Evolutionary conservation across 2,797 vertebrate genomes (phyloP).

Genomic region (Chelidonichthys spinosus): DNA sequence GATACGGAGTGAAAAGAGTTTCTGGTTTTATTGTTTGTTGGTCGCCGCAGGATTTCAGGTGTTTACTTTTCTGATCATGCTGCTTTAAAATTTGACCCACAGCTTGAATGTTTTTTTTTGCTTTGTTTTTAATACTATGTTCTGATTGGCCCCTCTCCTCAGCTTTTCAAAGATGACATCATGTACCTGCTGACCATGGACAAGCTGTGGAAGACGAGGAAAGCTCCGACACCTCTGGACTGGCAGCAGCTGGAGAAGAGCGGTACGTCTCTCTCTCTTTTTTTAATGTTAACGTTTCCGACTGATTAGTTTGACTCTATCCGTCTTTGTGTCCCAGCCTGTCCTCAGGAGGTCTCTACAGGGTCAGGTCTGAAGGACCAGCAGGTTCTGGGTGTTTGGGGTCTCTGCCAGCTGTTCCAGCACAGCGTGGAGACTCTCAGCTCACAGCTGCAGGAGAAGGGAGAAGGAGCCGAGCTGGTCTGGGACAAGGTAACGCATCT

Average conservation of each 20-base stretch:
- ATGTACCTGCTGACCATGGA: conserved; percentile 98
- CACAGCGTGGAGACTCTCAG: conserved; percentile 92
- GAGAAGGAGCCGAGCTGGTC: conserved; percentile 91
- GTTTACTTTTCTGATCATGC: background rate
- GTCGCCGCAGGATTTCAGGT: no score
- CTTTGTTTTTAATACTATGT: background rate
- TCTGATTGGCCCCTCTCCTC: conserved; percentile 32
- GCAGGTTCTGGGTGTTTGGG: conserved; percentile 91
- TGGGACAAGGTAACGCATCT: conserved; percentile 93
- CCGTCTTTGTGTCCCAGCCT: conserved; percentile 53
- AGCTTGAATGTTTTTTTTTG: background rate
- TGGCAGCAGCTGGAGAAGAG: conserved; percentile 91
- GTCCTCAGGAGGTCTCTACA: conserved; percentile 83
- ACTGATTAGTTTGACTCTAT: conserved; percentile 4
- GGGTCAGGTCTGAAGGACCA: conserved; percentile 91
- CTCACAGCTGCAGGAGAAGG: conserved; percentile 89
- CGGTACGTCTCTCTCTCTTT: conserved; percentile 78
- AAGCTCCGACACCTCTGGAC: conserved; percentile 93
- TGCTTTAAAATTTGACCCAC: background rate
- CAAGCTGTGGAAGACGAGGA: conserved; percentile 98
- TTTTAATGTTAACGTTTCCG: no score
- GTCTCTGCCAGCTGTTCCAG: conserved; percentile 90
- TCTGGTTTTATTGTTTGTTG: no score
- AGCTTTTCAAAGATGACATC: conserved; percentile 99
- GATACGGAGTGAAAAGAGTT: no score